phyloP scores from a whole-genome alignment of 2,797 vertebrate species.

The Acipenser oxyrinchus region DNA sequence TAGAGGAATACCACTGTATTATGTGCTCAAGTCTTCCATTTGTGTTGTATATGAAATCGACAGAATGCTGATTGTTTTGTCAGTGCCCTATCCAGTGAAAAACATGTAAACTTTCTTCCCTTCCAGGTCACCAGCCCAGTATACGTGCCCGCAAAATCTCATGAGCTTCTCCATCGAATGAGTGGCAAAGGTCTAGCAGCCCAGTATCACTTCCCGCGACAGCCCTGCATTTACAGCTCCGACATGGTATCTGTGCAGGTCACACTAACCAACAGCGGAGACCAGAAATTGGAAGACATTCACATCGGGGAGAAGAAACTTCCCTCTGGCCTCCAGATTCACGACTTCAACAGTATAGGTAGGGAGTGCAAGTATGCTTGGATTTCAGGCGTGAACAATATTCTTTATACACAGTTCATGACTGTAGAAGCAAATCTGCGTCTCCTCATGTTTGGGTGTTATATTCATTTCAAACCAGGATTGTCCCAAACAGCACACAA shows the following conservation, averaged over 20 bases:
- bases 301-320: conserved; percentile 67
- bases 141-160: conserved; percentile 68
- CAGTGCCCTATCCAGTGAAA: too few relatives aligned
- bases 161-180: conserved; percentile 88
- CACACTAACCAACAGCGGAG: conserved; percentile 71
- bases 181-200: conserved; percentile 87
- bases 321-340: conserved; percentile 62
- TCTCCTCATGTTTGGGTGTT: neutral
- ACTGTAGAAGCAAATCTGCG: neutral
- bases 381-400: too few relatives aligned
- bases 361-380: conserved; percentile 28
- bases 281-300: conserved; percentile 74
- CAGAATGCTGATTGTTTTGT: too few relatives aligned
- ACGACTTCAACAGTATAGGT: conserved; percentile 81
- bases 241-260: conserved; percentile 81
- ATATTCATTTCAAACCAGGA: conserved; percentile 9
- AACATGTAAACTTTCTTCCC: too few relatives aligned
- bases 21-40: too few relatives aligned
- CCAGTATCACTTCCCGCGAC: conserved; percentile 80
- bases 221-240: conserved; percentile 71
- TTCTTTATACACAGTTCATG: too few relatives aligned
- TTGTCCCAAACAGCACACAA: conserved; percentile 4
- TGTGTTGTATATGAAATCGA: too few relatives aligned
- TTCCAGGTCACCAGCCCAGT: conserved; percentile 68
- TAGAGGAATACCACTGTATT: too few relatives aligned